Percentiles rank a stretch among this genome's conserved stretches.
phyloP scores from a whole-genome alignment of 53 echinoderm and acorn worm genomes.

The Patiria pectinifera region DNA sequence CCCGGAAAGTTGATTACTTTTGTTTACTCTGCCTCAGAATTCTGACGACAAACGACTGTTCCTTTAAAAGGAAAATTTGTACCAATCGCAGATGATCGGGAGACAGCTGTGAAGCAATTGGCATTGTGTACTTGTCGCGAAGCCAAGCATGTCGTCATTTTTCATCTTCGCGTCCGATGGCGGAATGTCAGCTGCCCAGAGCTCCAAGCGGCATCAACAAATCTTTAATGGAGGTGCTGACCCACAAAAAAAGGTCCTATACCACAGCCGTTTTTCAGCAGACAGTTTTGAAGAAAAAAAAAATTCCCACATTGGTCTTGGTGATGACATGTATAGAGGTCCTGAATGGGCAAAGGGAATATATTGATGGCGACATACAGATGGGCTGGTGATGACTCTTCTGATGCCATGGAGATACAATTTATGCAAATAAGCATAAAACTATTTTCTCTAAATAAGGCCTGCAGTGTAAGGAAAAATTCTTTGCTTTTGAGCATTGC shows the following conservation, averaged over 20 bases:
- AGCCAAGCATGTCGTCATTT: conserved; percentile 64
- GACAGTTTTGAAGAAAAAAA: conserved; percentile 6
- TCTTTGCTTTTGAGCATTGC: no score
- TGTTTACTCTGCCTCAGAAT: neutral
- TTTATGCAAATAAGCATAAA: neutral
- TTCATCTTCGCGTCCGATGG: conserved; percentile 43
- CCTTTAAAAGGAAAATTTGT: conserved; percentile 4
- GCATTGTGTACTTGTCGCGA: conserved; percentile 56
- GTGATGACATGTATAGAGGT: conserved; percentile 36
- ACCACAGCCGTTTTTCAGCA: neutral
- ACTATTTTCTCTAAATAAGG: neutral
- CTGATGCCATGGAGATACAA: neutral
- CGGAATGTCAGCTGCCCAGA: conserved; percentile 59
- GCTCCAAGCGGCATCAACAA: conserved; percentile 40
- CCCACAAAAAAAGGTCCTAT: conserved; percentile 7
- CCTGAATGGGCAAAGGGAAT: neutral
- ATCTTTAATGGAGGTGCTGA: conserved; percentile 59
- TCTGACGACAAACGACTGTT: conserved; percentile 25
- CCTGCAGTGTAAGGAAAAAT: neutral
- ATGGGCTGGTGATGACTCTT: neutral
- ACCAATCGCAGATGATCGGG: neutral
- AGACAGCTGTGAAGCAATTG: conserved; percentile 57
- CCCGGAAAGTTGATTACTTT: neutral
- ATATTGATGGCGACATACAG: neutral
- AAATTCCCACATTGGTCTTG: conserved; percentile 25